Percentiles rank a stretch among this genome's conserved stretches.
Evolutionary conservation across 2,113 vertebrate genomes (phyloP).

Genomic region (Eleginops maclovinus): DNA sequence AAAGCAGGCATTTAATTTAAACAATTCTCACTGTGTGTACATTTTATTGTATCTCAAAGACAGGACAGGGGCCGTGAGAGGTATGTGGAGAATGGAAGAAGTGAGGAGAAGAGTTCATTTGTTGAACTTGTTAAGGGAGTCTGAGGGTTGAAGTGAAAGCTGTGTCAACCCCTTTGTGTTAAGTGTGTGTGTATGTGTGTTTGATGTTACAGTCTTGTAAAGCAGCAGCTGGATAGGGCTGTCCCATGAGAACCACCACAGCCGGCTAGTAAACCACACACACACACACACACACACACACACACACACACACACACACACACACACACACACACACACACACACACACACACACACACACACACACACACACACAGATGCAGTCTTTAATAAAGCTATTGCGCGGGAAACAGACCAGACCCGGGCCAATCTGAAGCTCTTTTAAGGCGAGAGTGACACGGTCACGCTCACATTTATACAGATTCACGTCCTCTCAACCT

Average conservation of each 20-base stretch:
- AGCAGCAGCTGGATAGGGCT: constrained; percentile 80
- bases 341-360: constrained; percentile 39
- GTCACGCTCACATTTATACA: constrained; percentile 52
- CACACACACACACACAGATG: constrained; percentile 48
- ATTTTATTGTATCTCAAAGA: neutral
- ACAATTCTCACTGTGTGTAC: too few species aligned
- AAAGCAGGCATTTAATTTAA: neutral
- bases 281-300: constrained; percentile 37
- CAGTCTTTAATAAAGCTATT: constrained; percentile 79
- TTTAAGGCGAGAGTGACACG: constrained; percentile 58
- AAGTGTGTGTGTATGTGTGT: constrained; percentile 69
- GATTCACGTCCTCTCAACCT: constrained; percentile 29
- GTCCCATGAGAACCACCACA: constrained; percentile 75
- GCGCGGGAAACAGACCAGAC: constrained; percentile 70
- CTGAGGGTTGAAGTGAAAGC: constrained; percentile 62
- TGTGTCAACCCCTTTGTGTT: constrained; percentile 65
- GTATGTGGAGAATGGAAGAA: constrained; percentile 45
- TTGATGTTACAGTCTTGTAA: constrained; percentile 82
- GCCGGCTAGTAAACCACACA: constrained; percentile 76
- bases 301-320: constrained; percentile 28
- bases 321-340: constrained; percentile 37
- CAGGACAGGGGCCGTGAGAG: neutral
- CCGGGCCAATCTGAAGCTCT: constrained; percentile 48
- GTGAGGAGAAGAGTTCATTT: constrained; percentile 60
- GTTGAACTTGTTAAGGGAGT: constrained; percentile 72